Base-by-base conservation (phyloP, 2,888 invertebrate genomes). In the Diplolepis rosae region DNA sequence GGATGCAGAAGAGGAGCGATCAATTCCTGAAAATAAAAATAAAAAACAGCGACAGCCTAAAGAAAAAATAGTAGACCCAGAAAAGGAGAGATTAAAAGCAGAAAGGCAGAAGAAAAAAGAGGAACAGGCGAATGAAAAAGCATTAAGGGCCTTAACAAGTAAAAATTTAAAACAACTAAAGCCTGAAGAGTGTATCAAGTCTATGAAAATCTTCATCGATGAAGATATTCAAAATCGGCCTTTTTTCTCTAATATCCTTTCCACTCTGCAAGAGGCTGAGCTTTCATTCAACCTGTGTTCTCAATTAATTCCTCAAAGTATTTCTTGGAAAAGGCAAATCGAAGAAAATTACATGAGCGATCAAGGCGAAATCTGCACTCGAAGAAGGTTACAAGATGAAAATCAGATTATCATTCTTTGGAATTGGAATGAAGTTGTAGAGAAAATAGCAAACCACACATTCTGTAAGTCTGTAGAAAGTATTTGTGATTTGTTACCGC, bases 271-370 rank as follows among this genome's bases (percentile, higher is more conserved):
- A 69, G 79, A 80, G 27, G 75, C 80, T 13, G 82, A 85, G 30
- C 78, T 89, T 35, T 77, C 78, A 22, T 89, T 83, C 74, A 81
- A 78, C 65, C 65, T 85, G 6, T 73, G 80, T 9, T 79, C 84
- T 11, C 88, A 89, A 77, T 56, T 85, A 24, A 77, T 89, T 69
- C 83, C 89, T 15, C 85, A 86, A 61, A 85, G 88, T 65, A 84
- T 91, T 39, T 85, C 86, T 1, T 91, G 91, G 91, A 88, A 74
- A 24, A 84, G 89, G 79, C 84, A 74, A 30, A 56, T 83, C 1
- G 85, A 87, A 45, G 69, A 83, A 6, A 65, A 83, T 70, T 80
- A 80, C 70, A 13, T 85, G 2, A 77, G 83, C 42, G 77, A 79
- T 9, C 65, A 77, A n/a, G 78, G 88, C 79, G 75, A 86, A 69